These are phyloP conservation scores for Steinernema feltiae DNA, from an alignment of 1,140 invertebrate species.

Conservation along the genomic window DNA sequence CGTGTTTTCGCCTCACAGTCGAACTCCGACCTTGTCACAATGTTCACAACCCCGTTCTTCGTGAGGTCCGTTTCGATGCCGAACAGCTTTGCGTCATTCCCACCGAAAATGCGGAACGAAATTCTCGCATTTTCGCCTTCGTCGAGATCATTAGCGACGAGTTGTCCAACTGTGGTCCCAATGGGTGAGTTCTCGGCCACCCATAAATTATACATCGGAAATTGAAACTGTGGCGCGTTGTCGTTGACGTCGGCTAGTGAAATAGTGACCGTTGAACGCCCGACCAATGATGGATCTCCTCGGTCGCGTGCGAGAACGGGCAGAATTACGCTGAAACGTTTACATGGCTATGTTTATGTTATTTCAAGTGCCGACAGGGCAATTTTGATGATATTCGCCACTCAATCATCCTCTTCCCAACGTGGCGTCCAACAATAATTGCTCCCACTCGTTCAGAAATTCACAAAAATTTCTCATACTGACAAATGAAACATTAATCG, in stretches of 20 bases:
- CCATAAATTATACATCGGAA: slow-evolving; percentile 65
- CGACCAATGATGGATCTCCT: slow-evolving; percentile 43
- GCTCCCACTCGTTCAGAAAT: not conserved
- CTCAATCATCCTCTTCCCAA: not conserved
- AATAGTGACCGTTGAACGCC: slow-evolving; percentile 68
- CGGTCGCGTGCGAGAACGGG: slow-evolving; percentile 49
- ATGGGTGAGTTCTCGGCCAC: slow-evolving; percentile 75
- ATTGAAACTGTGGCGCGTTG: slow-evolving; percentile 80
- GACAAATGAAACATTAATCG: slow-evolving; percentile 11
- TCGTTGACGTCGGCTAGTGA: slow-evolving; percentile 87
- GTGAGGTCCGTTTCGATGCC: slow-evolving; percentile 47
- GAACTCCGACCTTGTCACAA: slow-evolving; percentile 48
- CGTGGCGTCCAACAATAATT: not conserved
- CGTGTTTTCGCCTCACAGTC: slow-evolving; percentile 54
- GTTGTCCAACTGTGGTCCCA: slow-evolving; percentile 79
- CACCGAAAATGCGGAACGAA: slow-evolving; percentile 54
- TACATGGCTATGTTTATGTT: not conserved
- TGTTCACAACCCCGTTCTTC: slow-evolving; percentile 41
- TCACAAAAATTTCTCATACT: not conserved
- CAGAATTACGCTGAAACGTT: slow-evolving; percentile 43
- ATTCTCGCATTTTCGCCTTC: slow-evolving; percentile 72
- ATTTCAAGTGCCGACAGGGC: not conserved
- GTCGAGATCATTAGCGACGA: slow-evolving; percentile 83
- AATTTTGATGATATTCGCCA: not conserved
- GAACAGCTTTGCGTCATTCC: slow-evolving; percentile 52